Evolutionary conservation across 2,888 invertebrate species (phyloP), one percentile per base, ranked within the genome.

Genomic region (Callinectes sapidus): DNA sequence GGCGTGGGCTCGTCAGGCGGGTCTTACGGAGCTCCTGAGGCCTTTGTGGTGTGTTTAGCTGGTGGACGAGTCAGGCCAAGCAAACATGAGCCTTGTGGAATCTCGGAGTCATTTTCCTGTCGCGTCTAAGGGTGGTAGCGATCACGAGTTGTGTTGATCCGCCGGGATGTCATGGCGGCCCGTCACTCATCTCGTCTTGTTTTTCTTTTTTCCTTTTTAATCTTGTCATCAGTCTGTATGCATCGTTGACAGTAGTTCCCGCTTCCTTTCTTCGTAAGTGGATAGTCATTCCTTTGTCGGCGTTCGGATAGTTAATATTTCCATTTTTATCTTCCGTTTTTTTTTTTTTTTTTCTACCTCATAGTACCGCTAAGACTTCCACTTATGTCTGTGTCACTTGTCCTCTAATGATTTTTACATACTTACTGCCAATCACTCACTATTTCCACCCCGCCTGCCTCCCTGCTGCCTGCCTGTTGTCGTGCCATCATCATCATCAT

Each of bases 141-240:
- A 81, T 81, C 81, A 81, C 35, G 35, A 35, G 81, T 35, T 32
- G 14, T 81, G 81, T 81, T 81, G 81, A 81, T 81, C 35, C 81
- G 32, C 32, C 35, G 35, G 81, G 81, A 81, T 81, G 81, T 35
- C 81, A 81, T 81, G 81, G 28, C 81, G 32, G 71, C 71, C 23
- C 18, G 71, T 71, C 71, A 71, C 71, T 71, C 71, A 71, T 28
- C 71, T 71, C 71, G 71, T 71, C 71, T 28, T 71, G n/a, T 10
- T 71, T 28, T 61, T 61, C 18, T 23, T 61, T 61, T 71, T 61
- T 23, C 23, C 23, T 23, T 23, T 32, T 81, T 35, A 35, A 81
- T 81, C 81, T 81, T 16, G 32, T 32, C 35, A 81, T 35, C 81
- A 35, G 10, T 81, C 35, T 81, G 1, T 71, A 28, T 71, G 28